Evolutionary conservation across 2,113 vertebrate species (phyloP).

Genomic region (Microcebus tavaratra): DNA sequence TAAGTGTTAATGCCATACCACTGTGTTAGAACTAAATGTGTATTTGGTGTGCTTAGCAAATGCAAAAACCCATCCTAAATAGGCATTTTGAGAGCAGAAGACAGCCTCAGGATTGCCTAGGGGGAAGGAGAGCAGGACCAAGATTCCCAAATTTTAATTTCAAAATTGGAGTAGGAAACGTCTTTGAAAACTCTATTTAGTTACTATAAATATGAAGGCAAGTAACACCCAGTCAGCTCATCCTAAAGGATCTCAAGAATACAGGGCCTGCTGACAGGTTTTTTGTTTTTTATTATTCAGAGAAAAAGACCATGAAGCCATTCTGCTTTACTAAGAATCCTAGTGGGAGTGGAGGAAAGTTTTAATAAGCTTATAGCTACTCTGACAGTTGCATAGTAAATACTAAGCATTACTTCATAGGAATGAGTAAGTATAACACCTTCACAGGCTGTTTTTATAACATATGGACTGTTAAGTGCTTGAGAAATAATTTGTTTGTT

Average conservation of each 20-base stretch:
- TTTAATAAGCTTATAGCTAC: slow-evolving; percentile 42
- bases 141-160: slow-evolving; percentile 17
- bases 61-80: background rate
- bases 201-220: background rate
- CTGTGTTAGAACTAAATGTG: background rate
- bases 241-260: background rate
- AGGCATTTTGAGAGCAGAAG: background rate
- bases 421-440: slow-evolving; percentile 65
- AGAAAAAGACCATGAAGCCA: slow-evolving; percentile 42
- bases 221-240: background rate
- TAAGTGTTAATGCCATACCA: background rate
- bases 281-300: background rate
- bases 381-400: slow-evolving; percentile 53
- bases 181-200: background rate
- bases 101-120: background rate
- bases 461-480: slow-evolving; percentile 76
- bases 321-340: slow-evolving; percentile 34
- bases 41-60: background rate
- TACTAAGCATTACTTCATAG: slow-evolving; percentile 66
- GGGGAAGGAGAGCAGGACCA: background rate
- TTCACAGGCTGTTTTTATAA: slow-evolving; percentile 71
- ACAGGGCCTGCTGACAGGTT: background rate
- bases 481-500: slow-evolving; percentile 79
- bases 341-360: background rate
- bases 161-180: background rate